Base-by-base conservation (phyloP, 2,888 invertebrate species). In the Orthosia cruda region DNA sequence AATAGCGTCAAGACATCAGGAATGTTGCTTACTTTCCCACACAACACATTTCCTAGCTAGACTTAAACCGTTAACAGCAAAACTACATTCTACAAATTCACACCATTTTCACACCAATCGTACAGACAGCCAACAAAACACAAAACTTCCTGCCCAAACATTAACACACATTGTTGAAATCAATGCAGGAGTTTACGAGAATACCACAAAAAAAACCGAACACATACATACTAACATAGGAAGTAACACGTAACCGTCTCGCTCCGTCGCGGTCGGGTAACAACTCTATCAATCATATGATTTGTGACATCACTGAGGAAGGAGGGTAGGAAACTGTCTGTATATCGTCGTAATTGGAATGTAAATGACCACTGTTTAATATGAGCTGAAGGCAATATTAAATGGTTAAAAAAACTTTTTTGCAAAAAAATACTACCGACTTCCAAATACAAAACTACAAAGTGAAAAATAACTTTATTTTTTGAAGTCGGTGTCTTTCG, bases 211-310 rank as follows among this genome's bases (percentile, higher is more conserved):
- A 85, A 86, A 83, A 83, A 55, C 59, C 16, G 13, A 23, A 72
- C 54, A 59, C 47, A 54, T 23, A 64, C 40, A 20, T 71, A 64
- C 64, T 65, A 16, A 68, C 55, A 47, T 68, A 87, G 85, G 87
- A 86, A 86, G 87, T 78, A 74, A 77, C 65, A 77, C 75, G 66
- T 87, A 87, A 85, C 71, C 66, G 76, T 69, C 61, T 66, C 72
- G 79, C 82, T 77, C 74, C 83, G 32, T 15, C 50, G 67, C 77
- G 64, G 66, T 80, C 61, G 72, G 62, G 71, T 76, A 78, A 71
- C 13, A 76, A n/a, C 58, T 69, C 54, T 47, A 71, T 77, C 45
- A 62, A 83, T 75, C 74, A 76, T 67, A 57, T 68, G 58, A 62
- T 52, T 77, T 65, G 71, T 78, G 81, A 81, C 69, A 68, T 72